Percentiles rank a stretch among this genome's conserved stretches.
Conservation (phyloP, 53 echinoderm and acorn worm genomes). For the Echinometra lucunter region DNA sequence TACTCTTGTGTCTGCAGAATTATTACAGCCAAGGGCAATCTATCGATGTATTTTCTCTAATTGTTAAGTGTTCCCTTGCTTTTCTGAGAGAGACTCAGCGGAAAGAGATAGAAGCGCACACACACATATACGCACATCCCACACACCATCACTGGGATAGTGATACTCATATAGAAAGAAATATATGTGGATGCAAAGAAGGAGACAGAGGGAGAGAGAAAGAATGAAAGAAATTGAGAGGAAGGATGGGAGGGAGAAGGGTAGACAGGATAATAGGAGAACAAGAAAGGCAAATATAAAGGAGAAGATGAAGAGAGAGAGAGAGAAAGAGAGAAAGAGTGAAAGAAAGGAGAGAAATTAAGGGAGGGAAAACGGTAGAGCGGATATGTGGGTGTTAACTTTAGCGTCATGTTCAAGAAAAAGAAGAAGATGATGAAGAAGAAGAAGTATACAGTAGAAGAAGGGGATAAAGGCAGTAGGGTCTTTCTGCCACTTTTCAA, state of each 20-base stretch:
- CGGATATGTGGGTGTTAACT: too few species aligned
- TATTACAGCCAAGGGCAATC: slow-evolving; percentile 14
- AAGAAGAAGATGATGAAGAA: background rate
- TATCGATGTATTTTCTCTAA: background rate
- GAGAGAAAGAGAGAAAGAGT: background rate
- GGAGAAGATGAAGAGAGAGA: background rate
- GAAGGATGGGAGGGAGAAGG: too few species aligned
- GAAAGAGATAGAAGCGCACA: background rate
- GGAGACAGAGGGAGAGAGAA: background rate
- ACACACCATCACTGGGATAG: too few species aligned
- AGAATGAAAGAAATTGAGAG: too few species aligned
- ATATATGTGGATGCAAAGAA: background rate
- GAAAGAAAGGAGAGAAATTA: background rate
- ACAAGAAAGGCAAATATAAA: background rate
- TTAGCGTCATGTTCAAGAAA: too few species aligned
- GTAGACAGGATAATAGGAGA: too few species aligned
- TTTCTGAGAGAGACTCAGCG: background rate
- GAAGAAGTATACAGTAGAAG: background rate
- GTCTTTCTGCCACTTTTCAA: too few species aligned
- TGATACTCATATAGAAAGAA: background rate
- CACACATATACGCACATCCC: background rate
- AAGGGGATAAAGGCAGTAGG: too few species aligned
- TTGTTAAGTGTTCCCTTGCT: background rate
- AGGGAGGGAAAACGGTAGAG: background rate
- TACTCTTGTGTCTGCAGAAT: background rate